phyloP scores from a whole-genome alignment of 2,888 invertebrate species.

The Agrilus mali region DNA sequence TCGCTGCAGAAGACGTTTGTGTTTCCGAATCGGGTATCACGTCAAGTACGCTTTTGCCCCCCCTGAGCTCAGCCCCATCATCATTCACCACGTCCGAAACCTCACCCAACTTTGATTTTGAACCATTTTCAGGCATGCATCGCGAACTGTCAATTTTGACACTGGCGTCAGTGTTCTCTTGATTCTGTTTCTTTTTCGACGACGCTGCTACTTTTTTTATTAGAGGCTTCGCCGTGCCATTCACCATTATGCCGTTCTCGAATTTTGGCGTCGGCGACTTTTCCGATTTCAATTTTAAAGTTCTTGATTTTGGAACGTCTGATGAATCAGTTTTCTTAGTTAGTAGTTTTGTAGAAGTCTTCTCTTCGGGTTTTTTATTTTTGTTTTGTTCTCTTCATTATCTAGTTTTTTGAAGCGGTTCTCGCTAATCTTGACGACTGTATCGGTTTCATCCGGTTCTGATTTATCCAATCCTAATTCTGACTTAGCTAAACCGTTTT shows the following conservation, averaged over 20 bases:
- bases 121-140: slow-evolving; percentile 3
- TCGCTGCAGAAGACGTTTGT: neutral
- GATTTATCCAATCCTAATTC: slow-evolving; percentile 5
- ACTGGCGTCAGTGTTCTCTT: neutral
- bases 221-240: neutral
- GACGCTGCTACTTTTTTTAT: slow-evolving; percentile 2
- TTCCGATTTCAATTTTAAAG: slow-evolving; percentile 3
- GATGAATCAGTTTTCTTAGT: slow-evolving; percentile 6
- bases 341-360: slow-evolving; percentile 2
- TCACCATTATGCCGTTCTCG: too few species aligned
- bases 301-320: slow-evolving; percentile 2
- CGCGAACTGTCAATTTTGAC: slow-evolving; percentile 3
- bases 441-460: neutral
- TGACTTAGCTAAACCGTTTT: slow-evolving; percentile 3
- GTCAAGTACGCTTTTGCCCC: slow-evolving; percentile 1
- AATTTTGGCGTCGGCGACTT: neutral
- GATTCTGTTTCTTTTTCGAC: neutral
- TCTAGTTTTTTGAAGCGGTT: slow-evolving; percentile 19
- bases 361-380: slow-evolving; percentile 4
- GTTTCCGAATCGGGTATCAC: neutral
- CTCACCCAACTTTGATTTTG: slow-evolving; percentile 12
- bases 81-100: neutral
- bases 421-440: slow-evolving; percentile 14
- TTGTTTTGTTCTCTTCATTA: slow-evolving; percentile 6
- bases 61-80: slow-evolving; percentile 10